phyloP scores from a whole-genome alignment of 2,797 vertebrate species.

The Siniperca scherzeri region DNA sequence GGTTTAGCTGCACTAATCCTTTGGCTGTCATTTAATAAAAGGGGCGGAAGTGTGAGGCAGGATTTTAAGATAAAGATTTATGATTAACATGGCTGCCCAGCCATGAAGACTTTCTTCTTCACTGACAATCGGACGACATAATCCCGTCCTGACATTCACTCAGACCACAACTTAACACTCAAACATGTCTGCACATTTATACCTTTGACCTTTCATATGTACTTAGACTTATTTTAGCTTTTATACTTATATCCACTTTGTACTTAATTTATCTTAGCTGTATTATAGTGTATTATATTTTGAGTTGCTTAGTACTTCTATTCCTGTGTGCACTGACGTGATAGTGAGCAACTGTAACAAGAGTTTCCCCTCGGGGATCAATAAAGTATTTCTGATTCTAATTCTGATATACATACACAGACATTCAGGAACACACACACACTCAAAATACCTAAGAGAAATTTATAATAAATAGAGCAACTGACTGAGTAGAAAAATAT shows the following conservation, averaged over 20 bases:
- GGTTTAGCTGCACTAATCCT: constrained; percentile 82
- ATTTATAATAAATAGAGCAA: neutral
- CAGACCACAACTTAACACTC: constrained; percentile 48
- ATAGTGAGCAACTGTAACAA: too few relatives aligned
- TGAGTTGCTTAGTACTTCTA: too few relatives aligned
- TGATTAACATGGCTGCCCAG: constrained; percentile 84
- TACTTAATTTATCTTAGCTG: too few relatives aligned
- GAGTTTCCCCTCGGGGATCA: too few relatives aligned
- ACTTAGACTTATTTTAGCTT: too few relatives aligned
- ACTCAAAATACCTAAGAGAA: neutral
- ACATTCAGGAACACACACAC: neutral
- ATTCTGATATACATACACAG: neutral
- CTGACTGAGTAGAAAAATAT: constrained; percentile 5
- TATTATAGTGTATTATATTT: too few relatives aligned
- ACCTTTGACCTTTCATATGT: constrained; percentile 4
- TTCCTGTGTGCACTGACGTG: too few relatives aligned
- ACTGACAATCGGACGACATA: constrained; percentile 71
- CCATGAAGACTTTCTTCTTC: constrained; percentile 69
- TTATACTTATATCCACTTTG: too few relatives aligned
- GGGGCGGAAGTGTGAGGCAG: constrained; percentile 72
- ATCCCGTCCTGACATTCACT: constrained; percentile 73
- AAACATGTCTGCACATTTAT: constrained; percentile 11
- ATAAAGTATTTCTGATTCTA: too few relatives aligned
- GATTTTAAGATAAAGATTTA: constrained; percentile 86
- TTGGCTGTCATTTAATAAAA: constrained; percentile 79